Evolutionary conservation across 1,140 invertebrate genomes (phyloP), one percentile per base, ranked within the genome.

Genomic region (Scaptomyza montana): DNA sequence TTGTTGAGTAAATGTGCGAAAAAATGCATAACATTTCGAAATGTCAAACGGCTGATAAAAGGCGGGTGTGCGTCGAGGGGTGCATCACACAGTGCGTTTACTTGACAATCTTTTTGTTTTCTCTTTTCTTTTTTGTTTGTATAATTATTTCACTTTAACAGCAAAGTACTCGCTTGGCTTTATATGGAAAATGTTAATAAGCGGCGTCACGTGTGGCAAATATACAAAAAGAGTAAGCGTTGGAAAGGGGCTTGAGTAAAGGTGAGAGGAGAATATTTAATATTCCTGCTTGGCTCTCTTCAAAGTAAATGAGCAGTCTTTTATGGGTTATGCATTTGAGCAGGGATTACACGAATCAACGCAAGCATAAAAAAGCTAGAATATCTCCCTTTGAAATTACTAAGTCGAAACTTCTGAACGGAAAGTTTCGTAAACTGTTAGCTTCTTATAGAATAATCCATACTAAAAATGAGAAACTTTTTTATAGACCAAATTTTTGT

Each of bases 11-110:
- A 86, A 85, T 85, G 81, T 72, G 77, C 69, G 74, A 80, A 72
- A 78, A 85, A 87, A 78, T 81, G 82, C 82, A 87, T 71, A 77
- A 69, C 71, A 67, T 81, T 80, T 80, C 51, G 66, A 78, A 87
- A 87, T 87, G 62, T 62, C 69, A 78, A 86, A 81, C 78, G 64
- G 55, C 65, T 74, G 81, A 77, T 80, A 77, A 82, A 62, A 54
- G 49, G n/a, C 41, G 30, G 30, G 46, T 72, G 69, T 72, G 74
- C 60, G 74, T 54, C 70, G 65, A 19, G 30, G 46, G 66, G 74
- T 72, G 74, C 60, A 69, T 51, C 70, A 68, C 56, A 70, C 72
- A 73, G 36, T 63, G 76, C 75, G 75, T 79, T 64, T 76, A 66
- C 78, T 78, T 65, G 70, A 75, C 77, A 61, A 47, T 56, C 39